Evolutionary conservation across 2,888 invertebrate genomes (phyloP), one percentile per base, ranked within the genome.

Genomic region (Serrognathus titanus): DNA sequence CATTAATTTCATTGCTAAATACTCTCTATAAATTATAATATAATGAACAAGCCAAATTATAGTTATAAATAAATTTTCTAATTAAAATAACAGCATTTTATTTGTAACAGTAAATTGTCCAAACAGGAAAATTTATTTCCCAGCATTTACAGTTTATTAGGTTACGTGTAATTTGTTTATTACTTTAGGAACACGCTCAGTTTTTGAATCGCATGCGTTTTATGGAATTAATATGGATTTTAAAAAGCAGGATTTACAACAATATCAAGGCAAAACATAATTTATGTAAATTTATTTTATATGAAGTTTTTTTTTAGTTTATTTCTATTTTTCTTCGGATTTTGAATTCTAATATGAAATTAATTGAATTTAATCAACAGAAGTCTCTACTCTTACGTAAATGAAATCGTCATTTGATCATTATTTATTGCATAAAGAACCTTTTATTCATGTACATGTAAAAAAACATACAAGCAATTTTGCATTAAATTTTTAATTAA

Each of bases 1-100:
- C 78, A 78, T 77, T 78, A 77, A 78, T 77, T 78, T 77, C 77
- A 76, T 76, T 76, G 75, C 77, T 76, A 77, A 77, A 78, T 77
- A 77, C 76, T 74, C 70, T 71, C 76, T 68, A 76, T 77, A 77
- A 77, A 77, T 77, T 76, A 76, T 75, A 63, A 72, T 73, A 76
- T 76, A 77, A 77, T 77, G 76, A 77, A 78, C 76, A 75, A 69
- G 70, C 72, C 72, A 71, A 75, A 75, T 75, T 75, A 73, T 69
- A 63, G 71, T 73, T 71, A 75, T 74, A 73, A 75, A 75, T 73
- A 74, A 72, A 73, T 74, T 69, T 69, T 66, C 70, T 69, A 72
- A 73, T 73, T 71, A 70, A 71, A 73, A 71, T 71, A 57, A 57
- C 49, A 50, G 53, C 46, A 48, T 31, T 31, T 31, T 48, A 48